Evolutionary conservation across 2,888 invertebrate genomes (phyloP), one percentile per base, ranked within the genome.

Genomic region (Pristionchus maxplancki): DNA sequence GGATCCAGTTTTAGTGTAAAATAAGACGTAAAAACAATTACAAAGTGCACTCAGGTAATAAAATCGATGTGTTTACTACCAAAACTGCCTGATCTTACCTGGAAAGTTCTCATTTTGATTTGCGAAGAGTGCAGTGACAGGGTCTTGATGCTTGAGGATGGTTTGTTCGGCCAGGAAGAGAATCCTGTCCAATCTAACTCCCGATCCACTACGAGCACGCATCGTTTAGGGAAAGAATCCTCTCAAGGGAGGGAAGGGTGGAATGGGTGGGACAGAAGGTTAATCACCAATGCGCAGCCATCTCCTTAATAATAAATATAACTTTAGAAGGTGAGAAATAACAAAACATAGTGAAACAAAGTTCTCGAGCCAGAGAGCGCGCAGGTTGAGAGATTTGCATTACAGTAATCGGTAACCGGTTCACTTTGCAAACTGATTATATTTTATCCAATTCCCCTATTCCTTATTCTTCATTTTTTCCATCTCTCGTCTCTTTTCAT

Each of bases 51-150:
- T n/a, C n/a, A n/a, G n/a, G n/a, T n/a, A n/a, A n/a, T n/a, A n/a
- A n/a, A n/a, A n/a, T n/a, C n/a, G n/a, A n/a, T n/a, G n/a, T n/a
- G n/a, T n/a, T n/a, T n/a, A n/a, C n/a, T n/a, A n/a, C n/a, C n/a
- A n/a, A n/a, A n/a, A n/a, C n/a, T n/a, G n/a, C n/a, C n/a, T 28
- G 9, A 28, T 53, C 48, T 24, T 50, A 93, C 93, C 92, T 64
- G 93, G 93, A 89, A 93, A 94, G 48, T 92, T 92, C 64, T 91
- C 74, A 0, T 84, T 90, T 67, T 94, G 97, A 13, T 98, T 97
- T 85, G 98, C 98, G 95, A 99, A 97, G 88, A 99, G 96, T 20
- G 99, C 99, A 71, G 99, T 99, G 0, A 99, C 97, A 44, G 99
- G 98, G 95, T 99, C 97, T 96, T 96, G 96, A 95, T 98, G 97